phyloP scores from a whole-genome alignment of 1,140 invertebrate species.

The Babylonia areolata region DNA sequence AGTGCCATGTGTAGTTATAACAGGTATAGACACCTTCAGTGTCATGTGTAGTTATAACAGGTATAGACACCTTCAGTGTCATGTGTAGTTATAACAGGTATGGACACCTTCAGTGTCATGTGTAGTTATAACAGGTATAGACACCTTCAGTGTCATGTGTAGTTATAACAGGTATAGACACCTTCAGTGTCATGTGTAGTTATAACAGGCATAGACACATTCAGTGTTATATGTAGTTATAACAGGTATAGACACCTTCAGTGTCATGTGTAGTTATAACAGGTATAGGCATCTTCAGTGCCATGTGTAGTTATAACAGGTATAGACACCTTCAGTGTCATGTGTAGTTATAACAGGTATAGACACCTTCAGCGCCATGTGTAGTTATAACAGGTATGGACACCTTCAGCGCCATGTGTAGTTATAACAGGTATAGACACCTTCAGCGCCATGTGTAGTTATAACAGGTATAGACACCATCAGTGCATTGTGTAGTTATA shows the following conservation, averaged over 20 bases:
- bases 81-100: not conserved
- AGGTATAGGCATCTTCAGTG: no score
- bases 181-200: not conserved
- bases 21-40: not conserved
- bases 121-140: not conserved
- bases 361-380: not conserved
- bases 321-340: no score
- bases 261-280: not conserved
- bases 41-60: not conserved
- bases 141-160: not conserved
- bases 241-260: not conserved
- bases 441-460: not conserved
- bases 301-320: no score
- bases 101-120: not conserved
- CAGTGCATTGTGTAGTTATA: conserved; percentile 56
- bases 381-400: not conserved
- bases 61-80: not conserved
- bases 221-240: not conserved
- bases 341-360: no score
- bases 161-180: not conserved
- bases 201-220: not conserved
- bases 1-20: no score
- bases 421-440: not conserved
- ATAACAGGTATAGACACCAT: conserved; percentile 17
- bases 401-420: not conserved